These are phyloP conservation scores for Folsomia candida DNA, from an alignment of 2,888 invertebrate species.

Conservation along the genomic window DNA sequence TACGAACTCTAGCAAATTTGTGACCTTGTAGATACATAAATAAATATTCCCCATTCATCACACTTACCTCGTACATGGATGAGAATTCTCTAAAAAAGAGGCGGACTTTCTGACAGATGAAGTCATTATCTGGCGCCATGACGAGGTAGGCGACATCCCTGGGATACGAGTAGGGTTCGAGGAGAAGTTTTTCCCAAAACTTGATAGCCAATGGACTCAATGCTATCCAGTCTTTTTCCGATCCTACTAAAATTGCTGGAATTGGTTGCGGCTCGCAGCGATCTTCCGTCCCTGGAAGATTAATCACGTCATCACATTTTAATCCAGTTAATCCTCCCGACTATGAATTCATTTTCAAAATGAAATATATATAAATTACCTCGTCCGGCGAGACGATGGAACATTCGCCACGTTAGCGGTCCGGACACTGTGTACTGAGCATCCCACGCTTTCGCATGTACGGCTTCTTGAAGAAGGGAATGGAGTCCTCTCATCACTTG, in stretches of 20 bases:
- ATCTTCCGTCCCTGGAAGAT: constrained; percentile 86
- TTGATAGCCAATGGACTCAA: constrained; percentile 90
- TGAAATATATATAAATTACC: constrained; percentile 56
- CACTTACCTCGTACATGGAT: constrained; percentile 76
- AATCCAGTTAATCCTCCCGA: too few relatives aligned
- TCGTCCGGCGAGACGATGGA: constrained; percentile 90
- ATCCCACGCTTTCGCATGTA: constrained; percentile 94
- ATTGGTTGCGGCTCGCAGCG: constrained; percentile 96
- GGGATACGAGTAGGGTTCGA: constrained; percentile 94
- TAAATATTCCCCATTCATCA: neutral
- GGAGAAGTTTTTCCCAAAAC: constrained; percentile 94
- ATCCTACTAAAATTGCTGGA: constrained; percentile 87
- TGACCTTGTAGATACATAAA: neutral
- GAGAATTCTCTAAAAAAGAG: constrained; percentile 90
- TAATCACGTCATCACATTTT: too few relatives aligned
- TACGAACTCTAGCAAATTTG: too few relatives aligned
- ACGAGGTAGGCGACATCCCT: constrained; percentile 93
- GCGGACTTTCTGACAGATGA: constrained; percentile 71
- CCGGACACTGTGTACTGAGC: constrained; percentile 88
- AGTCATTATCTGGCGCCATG: constrained; percentile 87
- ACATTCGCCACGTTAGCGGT: constrained; percentile 96
- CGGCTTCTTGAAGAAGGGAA: constrained; percentile 90
- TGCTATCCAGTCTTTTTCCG: constrained; percentile 92
- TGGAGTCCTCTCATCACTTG: constrained; percentile 85
- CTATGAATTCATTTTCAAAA: constrained; percentile 8